Base-by-base conservation (phyloP, 2,797 vertebrate species). In the Parambassis ranga region DNA sequence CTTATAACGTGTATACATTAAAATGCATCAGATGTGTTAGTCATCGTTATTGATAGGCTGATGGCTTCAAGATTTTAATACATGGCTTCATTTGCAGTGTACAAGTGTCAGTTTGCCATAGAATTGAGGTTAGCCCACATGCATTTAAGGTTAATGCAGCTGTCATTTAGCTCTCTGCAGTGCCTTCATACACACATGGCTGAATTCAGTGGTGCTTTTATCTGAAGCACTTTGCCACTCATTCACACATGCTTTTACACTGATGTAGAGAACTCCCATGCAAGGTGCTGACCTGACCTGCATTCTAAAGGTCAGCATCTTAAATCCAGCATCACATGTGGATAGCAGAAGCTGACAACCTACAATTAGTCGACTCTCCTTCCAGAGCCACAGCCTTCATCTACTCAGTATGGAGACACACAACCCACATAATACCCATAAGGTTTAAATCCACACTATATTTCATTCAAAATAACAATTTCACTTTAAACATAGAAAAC, bases 381-480 rank as follows among this genome's bases (percentile, higher is more conserved):
- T n/a, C n/a, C n/a, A n/a, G n/a, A n/a, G n/a, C n/a, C n/a, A n/a
- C n/a, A n/a, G n/a, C 9, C n/a, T 14, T 31, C 26, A 32, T 47
- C 19, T 23, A 32, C 15, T 33, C 14, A 16, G n/a, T 15, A 26
- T 5, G 11, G 30, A 13, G 23, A 44, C 8, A 24, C 20, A 42
- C 30, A 50, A 22, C 19, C 11, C 14, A 10, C 6, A 14, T 6
- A 14, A 15, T 33, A 14, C n/a, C n/a, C n/a, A n/a, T n/a, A n/a
- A n/a, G n/a, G n/a, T n/a, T n/a, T n/a, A n/a, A 28, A 33, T 19
- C 24, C 20, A 26, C 9, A 7, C 13, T 30, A 31, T 46, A 51
- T 39, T 43, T 64, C 48, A 49, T 65, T 65, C 7, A 60, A 10
- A 60, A 59, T 19, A 46, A 43, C 6, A 27, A 36, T 20, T 53